A percentile compares a stretch with the other conserved stretches of the same genome.
Conservation (phyloP, 2,113 vertebrate species). For the Eublepharis macularius region DNA sequence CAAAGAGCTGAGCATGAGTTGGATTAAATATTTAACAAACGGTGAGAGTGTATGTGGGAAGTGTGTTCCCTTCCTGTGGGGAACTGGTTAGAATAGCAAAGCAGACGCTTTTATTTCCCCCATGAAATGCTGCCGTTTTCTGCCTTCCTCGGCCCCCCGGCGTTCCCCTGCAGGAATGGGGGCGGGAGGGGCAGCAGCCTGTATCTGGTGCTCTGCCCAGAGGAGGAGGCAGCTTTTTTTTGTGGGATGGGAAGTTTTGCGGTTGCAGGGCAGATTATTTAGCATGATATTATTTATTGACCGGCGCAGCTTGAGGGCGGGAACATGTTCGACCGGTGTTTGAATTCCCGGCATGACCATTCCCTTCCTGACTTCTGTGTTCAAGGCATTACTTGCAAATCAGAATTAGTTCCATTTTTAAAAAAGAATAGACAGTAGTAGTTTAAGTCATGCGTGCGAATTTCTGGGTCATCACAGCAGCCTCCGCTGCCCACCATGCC, state of each 20-base stretch:
- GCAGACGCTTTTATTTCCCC: background rate
- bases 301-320: background rate
- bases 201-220: background rate
- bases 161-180: background rate
- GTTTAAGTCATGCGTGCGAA: background rate
- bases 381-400: background rate
- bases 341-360: background rate
- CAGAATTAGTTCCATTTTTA: background rate
- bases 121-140: background rate
- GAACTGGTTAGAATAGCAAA: background rate
- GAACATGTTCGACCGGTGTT: background rate
- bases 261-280: background rate
- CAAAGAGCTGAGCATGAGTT: background rate
- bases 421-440: background rate
- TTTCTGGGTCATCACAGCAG: background rate
- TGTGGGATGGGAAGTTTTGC: background rate
- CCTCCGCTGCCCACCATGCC: background rate
- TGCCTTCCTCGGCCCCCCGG: background rate
- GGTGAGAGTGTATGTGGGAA: background rate
- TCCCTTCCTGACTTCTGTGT: background rate
- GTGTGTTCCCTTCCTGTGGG: background rate
- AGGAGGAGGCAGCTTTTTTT: background rate
- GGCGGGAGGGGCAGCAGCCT: background rate
- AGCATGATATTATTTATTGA: too few relatives aligned
- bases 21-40: background rate